Evolutionary conservation across 2,797 vertebrate genomes (phyloP), one percentile per base, ranked within the genome.

Genomic region (Esox lucius): DNA sequence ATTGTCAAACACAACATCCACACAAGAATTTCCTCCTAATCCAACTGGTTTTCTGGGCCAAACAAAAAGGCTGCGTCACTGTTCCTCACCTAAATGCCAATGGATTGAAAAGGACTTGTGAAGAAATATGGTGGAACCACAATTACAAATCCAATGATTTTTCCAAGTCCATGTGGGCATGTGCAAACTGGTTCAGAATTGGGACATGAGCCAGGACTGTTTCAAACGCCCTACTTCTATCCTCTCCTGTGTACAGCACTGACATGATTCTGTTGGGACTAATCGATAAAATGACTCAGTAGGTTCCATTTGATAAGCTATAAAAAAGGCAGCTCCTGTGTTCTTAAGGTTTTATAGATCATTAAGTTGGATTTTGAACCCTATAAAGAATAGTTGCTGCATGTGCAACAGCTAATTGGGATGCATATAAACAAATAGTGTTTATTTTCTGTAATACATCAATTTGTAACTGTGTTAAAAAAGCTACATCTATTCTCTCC

Each of bases 241-340:
- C n/a, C 53, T 59, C 53, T 19, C 51, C 53, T 16, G 49, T 17
- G 39, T 6, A 39, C 39, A 3, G n/a, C 53, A 22, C 11, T 56
- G 19, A 33, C 11, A 22, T 5, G 16, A 15, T 31, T 31, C 28
- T 31, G 28, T 26, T 65, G 13, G 5, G 62, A 28, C 65, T 42
- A 39, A 9, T 35, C 28, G 68, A 77, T 70, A 2, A 72, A 53
- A 39, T 53, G 69, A 75, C 77, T 74, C 46, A 80, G 78, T 76
- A 85, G 81, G 82, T 87, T 81, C 69, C 64, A 76, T 53, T 85
- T 72, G 79, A 89, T 89, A 88, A 91, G 87, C 89, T 90, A 89
- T 72, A 85, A 42, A 42, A 42, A 85, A 61, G 88, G 89, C 91
- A 91, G 87, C 89, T 92, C 85, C 16, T 71, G 79, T 71, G 79